A percentile compares a stretch with the other conserved stretches of the same genome.
phyloP scores from a whole-genome alignment of 2,888 invertebrate species.

The Philaethria dido region DNA sequence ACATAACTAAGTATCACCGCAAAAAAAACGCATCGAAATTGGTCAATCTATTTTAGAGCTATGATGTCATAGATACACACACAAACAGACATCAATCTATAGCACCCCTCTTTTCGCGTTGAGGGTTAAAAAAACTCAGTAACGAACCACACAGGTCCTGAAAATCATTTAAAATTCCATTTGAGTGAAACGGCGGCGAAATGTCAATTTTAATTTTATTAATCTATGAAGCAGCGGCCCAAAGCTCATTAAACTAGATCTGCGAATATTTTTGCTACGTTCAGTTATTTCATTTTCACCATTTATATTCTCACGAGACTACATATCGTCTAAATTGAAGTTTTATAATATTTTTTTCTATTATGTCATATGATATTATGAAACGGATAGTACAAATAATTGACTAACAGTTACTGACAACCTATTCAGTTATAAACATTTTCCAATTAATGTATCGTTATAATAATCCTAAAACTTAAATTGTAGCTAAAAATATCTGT shows the following conservation, averaged over 20 bases:
- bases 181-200: slow-evolving; percentile 12
- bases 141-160: background rate
- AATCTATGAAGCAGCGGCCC: slow-evolving; percentile 19
- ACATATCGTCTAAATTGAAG: background rate
- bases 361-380: background rate
- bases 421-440: no score
- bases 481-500: no score
- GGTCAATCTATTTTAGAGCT: no score
- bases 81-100: no score
- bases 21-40: no score
- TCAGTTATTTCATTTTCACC: slow-evolving; percentile 11
- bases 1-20: no score
- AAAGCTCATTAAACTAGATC: slow-evolving; percentile 22
- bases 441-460: no score
- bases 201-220: slow-evolving; percentile 24
- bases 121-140: background rate
- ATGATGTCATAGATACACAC: no score
- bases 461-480: no score
- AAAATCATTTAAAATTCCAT: slow-evolving; percentile 24
- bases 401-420: background rate
- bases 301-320: background rate
- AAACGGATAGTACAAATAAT: background rate
- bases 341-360: background rate
- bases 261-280: slow-evolving; percentile 7
- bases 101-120: no score